phyloP scores from a whole-genome alignment of 2,888 invertebrate species.

The Drosophila birchii region DNA sequence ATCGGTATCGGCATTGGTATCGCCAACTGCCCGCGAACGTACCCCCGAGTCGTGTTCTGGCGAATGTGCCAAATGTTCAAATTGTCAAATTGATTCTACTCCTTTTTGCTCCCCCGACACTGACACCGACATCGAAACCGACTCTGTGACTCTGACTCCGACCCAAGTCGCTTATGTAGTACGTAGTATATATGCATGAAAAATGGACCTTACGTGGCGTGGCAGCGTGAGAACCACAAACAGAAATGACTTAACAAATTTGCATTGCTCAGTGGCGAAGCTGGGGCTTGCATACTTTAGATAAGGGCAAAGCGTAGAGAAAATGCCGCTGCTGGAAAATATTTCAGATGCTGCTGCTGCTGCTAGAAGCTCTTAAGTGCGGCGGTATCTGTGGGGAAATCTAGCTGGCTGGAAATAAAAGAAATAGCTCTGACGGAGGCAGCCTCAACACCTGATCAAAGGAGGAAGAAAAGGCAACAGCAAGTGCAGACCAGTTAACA shows the following conservation, averaged over 20 bases:
- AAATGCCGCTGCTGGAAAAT: conserved; percentile 69
- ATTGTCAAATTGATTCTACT: conserved; percentile 70
- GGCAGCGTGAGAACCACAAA: conserved; percentile 81
- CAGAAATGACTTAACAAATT: conserved; percentile 79
- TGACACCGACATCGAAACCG: conserved; percentile 38
- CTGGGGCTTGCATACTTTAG: conserved; percentile 62
- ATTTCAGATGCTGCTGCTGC: conserved; percentile 71
- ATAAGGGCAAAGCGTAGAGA: conserved; percentile 74
- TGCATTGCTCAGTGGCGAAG: conserved; percentile 54
- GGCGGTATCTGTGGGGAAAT: conserved; percentile 72
- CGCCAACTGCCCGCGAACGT: conserved; percentile 20
- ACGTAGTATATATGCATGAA: conserved; percentile 27
- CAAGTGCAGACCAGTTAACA: conserved; percentile 62
- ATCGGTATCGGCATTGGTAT: conserved; percentile 21
- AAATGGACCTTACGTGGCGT: conserved; percentile 52
- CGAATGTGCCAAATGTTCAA: conserved; percentile 69
- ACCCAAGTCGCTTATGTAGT: conserved; percentile 18
- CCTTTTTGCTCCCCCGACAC: conserved; percentile 33
- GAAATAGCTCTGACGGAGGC: conserved; percentile 32
- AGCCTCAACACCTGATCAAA: conserved; percentile 84
- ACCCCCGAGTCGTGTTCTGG: conserved; percentile 62
- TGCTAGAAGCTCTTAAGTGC: conserved; percentile 73
- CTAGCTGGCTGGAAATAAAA: conserved; percentile 53
- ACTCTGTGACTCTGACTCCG: conserved; percentile 10
- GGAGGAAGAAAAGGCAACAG: conserved; percentile 68